Evolutionary conservation across 2,113 vertebrate species (phyloP), one percentile per base, ranked within the genome.

Genomic region (Scartelaos histophorus): DNA sequence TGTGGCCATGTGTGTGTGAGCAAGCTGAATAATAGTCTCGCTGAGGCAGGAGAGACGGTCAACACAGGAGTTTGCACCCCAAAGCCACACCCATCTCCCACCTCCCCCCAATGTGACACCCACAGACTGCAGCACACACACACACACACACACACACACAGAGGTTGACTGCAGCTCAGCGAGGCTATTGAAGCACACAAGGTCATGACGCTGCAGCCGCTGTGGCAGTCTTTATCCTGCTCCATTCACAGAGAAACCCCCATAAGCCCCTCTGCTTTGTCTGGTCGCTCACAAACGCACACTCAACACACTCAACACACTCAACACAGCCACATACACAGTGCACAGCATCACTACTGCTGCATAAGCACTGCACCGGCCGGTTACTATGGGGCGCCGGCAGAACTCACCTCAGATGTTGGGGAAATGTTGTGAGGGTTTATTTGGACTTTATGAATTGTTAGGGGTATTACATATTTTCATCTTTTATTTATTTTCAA

Each of bases 181-280:
- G 93, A 92, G 90, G 94, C 93, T 94, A 92, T 95, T 95, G 92
- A 95, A 88, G 84, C 78, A 71, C 83, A 86, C 86, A 86, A 90
- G 83, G 80, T 85, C 89, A 90, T 90, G 89, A 91, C 85, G 87
- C 85, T 90, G 89, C 90, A 91, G 84, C 82, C 81, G 87, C 82
- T 81, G 84, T 74, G 75, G 11, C 73, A 74, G 79, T 25, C 82
- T 87, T 91, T 89, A 86, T 90, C 85, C 77, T 78, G 69, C 22
- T 15, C 83, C 80, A 89, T 91, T 90, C 85, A 90, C 67, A 75
- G 76, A 7, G 82, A 85, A 90, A 76, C 80, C 87, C 85, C 3
- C 24, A 89, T 82, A 91, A 84, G 87, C 83, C 86, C 76, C 10
- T 49, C 61, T 73, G 86, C 88, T 89, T 90, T 90, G 90, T 90